Percentiles rank a stretch among this genome's conserved stretches.
Evolutionary conservation across 2,888 invertebrate genomes (phyloP).

Genomic region (Dryocosmus kuriphilus): DNA sequence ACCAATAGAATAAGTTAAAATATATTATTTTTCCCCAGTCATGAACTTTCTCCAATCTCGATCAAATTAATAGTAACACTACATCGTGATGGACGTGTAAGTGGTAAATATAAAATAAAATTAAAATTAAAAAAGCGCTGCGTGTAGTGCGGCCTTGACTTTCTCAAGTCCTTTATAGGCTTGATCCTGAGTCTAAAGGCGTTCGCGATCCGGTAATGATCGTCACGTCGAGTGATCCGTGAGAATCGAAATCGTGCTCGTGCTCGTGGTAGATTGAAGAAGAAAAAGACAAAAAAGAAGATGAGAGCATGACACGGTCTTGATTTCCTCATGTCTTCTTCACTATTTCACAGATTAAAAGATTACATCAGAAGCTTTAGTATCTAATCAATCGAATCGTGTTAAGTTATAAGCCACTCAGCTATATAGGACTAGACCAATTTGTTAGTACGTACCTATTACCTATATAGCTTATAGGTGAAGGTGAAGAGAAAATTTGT

Average conservation of each 20-base stretch:
- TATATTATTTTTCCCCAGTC: constrained; percentile 7
- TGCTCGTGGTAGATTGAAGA: constrained; percentile 41
- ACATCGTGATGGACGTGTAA: constrained; percentile 10
- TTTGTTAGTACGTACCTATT: neutral
- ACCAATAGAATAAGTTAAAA: constrained; percentile 4
- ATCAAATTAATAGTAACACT: constrained; percentile 28
- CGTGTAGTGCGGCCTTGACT: constrained; percentile 58
- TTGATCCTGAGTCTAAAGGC: constrained; percentile 30
- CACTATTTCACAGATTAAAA: neutral
- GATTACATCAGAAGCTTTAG: constrained; percentile 5
- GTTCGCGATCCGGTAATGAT: constrained; percentile 45
- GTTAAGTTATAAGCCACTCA: neutral
- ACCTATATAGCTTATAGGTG: too few species aligned
- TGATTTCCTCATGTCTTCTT: constrained; percentile 39
- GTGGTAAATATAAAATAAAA: neutral
- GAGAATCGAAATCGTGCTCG: constrained; percentile 46
- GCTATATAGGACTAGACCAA: neutral
- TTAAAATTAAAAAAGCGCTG: neutral
- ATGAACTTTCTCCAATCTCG: constrained; percentile 24
- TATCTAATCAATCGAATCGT: constrained; percentile 25
- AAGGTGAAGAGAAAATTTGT: neutral
- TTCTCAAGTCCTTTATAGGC: constrained; percentile 53
- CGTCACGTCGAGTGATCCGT: constrained; percentile 50
- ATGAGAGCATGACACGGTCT: constrained; percentile 42
- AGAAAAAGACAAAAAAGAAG: constrained; percentile 42